phyloP scores from a whole-genome alignment of 2,888 invertebrate genomes.

The Falcaria lacertinaria region DNA sequence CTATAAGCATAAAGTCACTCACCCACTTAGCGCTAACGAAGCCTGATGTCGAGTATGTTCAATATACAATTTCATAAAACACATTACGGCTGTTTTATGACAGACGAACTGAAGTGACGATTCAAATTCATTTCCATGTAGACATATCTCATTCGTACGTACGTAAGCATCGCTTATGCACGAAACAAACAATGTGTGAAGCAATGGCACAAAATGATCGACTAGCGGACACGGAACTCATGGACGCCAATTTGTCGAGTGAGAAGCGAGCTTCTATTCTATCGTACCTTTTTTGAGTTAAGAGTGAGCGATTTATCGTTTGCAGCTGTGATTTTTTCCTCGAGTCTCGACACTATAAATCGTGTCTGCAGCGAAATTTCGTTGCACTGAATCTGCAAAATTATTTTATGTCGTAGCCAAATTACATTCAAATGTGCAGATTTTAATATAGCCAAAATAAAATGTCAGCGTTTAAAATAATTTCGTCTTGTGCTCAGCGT shows the following conservation, averaged over 20 bases:
- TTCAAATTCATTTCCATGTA: slow-evolving; percentile 34
- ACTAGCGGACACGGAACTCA: slow-evolving; percentile 34
- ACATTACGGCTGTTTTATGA: slow-evolving; percentile 6
- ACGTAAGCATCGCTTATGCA: slow-evolving; percentile 34
- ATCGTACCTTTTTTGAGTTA: slow-evolving; percentile 35
- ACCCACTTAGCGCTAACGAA: slow-evolving; percentile 27
- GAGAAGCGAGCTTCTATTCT: slow-evolving; percentile 34
- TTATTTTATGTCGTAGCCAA: slow-evolving; percentile 18
- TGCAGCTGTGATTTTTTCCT: slow-evolving; percentile 45
- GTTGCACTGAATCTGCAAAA: slow-evolving; percentile 25
- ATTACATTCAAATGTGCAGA: slow-evolving; percentile 9
- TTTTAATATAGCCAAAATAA: slow-evolving; percentile 12
- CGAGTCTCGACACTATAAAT: slow-evolving; percentile 39
- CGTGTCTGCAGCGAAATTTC: slow-evolving; percentile 32
- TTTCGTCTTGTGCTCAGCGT: slow-evolving; percentile 14
- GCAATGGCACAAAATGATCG: slow-evolving; percentile 46
- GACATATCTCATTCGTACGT: slow-evolving; percentile 32
- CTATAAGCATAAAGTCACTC: slow-evolving; percentile 23
- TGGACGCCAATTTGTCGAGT: slow-evolving; percentile 45
- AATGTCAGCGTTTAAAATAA: slow-evolving; percentile 28
- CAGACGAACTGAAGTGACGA: slow-evolving; percentile 21
- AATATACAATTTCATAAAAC: slow-evolving; percentile 25
- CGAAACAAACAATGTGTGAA: slow-evolving; percentile 44
- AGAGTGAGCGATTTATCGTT: slow-evolving; percentile 54
- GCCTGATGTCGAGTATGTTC: slow-evolving; percentile 23